phyloP scores from a whole-genome alignment of 2,113 vertebrate genomes.

The Toxotes jaculatrix region DNA sequence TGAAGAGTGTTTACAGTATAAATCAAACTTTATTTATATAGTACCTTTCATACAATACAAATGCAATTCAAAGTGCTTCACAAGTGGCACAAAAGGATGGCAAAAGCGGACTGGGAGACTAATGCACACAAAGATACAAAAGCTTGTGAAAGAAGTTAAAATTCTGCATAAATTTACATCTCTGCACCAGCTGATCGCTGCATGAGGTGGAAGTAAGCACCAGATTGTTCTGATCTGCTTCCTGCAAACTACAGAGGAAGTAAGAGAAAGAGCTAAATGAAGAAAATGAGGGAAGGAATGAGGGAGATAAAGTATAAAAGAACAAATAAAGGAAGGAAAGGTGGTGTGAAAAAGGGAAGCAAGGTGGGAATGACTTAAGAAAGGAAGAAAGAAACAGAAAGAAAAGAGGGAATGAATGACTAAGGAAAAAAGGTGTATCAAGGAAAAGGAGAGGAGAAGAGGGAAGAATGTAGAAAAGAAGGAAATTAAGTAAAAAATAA shows the following conservation, averaged over 20 bases:
- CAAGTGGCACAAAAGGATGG: not conserved
- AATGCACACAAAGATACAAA: too few species aligned
- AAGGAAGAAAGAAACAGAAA: not conserved
- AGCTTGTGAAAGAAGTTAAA: not conserved
- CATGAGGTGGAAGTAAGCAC: not conserved
- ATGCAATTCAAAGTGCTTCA: not conserved
- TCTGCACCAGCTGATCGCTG: not conserved
- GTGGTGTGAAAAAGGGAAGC: conserved; percentile 20
- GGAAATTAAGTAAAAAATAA: not conserved
- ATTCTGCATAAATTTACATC: not conserved
- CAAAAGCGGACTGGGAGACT: too few species aligned
- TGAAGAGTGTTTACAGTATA: not conserved
- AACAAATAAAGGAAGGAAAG: conserved; percentile 34
- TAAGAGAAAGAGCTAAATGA: not conserved
- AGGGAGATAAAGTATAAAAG: not conserved
- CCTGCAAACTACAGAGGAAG: conserved; percentile 6
- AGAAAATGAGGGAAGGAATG: not conserved
- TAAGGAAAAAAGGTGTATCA: not conserved
- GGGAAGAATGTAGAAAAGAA: not conserved
- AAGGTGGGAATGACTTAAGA: conserved; percentile 5
- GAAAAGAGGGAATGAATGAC: not conserved
- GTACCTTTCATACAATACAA: not conserved
- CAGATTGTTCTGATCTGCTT: not conserved
- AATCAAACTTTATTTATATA: not conserved
- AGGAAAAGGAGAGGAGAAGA: not conserved